Evolutionary conservation across 2,113 vertebrate species (phyloP).

Genomic region (Lanius collurio): DNA sequence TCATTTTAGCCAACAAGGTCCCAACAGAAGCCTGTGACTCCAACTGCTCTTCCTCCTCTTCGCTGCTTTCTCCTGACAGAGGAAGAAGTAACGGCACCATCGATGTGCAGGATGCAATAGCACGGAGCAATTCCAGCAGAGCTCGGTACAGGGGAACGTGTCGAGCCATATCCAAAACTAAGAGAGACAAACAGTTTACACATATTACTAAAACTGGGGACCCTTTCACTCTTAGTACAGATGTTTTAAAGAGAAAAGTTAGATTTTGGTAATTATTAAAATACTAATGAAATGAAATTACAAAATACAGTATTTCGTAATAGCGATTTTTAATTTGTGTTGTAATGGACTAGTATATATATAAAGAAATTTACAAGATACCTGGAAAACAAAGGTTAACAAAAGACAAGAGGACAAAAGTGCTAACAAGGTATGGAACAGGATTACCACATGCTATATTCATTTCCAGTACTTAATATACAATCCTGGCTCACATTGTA

Average conservation of each 20-base stretch:
- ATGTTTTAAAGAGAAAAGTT: not conserved
- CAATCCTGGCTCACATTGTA: not conserved
- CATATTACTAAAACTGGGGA: not conserved
- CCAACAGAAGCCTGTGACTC: slow-evolving; percentile 95
- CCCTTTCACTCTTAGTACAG: not conserved
- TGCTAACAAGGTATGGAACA: not conserved
- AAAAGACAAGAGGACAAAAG: not conserved
- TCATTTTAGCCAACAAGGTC: slow-evolving; percentile 97
- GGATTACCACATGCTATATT: not conserved
- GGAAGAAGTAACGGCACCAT: slow-evolving; percentile 94
- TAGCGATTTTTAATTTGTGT: not conserved
- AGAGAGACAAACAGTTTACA: not conserved
- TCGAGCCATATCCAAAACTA: slow-evolving; percentile 97
- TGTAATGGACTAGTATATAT: not conserved
- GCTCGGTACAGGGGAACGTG: slow-evolving; percentile 96
- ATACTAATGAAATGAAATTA: not conserved
- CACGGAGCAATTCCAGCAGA: slow-evolving; percentile 91
- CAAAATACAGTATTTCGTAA: not conserved
- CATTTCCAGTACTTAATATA: not conserved
- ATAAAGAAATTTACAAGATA: not conserved
- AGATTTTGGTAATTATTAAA: not conserved
- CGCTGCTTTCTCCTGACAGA: slow-evolving; percentile 82
- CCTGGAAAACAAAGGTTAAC: not conserved
- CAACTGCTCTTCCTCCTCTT: slow-evolving; percentile 87
- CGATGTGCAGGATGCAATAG: slow-evolving; percentile 89